These are phyloP conservation scores for Pygathrix nemaeus DNA, from an alignment of 2,113 vertebrate species.

Conservation along the genomic window DNA sequence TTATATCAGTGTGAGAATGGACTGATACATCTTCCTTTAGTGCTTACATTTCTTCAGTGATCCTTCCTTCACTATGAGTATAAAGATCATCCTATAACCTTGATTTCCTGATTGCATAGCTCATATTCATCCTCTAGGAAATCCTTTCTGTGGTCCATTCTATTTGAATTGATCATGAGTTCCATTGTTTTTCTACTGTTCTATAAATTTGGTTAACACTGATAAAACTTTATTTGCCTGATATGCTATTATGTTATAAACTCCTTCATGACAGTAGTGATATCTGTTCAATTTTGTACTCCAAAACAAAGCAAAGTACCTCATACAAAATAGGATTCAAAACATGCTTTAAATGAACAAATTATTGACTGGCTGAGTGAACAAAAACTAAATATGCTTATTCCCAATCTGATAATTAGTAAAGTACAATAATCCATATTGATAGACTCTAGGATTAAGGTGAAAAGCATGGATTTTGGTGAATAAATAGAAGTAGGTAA, in stretches of 20 bases:
- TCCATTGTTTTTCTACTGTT: not conserved
- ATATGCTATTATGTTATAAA: not conserved
- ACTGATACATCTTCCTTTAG: not conserved
- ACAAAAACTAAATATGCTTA: not conserved
- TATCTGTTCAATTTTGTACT: not conserved
- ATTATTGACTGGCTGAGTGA: not conserved
- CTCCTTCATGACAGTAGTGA: not conserved
- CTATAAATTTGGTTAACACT: not conserved
- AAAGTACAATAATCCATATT: not conserved
- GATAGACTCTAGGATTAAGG: not conserved
- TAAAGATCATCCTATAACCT: not conserved
- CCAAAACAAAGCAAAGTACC: not conserved
- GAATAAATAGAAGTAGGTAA: not conserved
- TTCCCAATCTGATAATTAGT: not conserved
- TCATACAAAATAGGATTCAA: not conserved
- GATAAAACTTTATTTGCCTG: not conserved
- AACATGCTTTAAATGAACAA: not conserved
- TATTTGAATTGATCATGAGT: not conserved
- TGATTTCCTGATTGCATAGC: not conserved
- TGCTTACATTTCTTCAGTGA: not conserved
- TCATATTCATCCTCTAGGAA: not conserved
- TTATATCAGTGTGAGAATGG: too few relatives aligned
- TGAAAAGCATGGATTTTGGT: not conserved
- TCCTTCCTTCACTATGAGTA: not conserved
- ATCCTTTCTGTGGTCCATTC: not conserved